A percentile compares a stretch with the other conserved stretches of the same genome.
Evolutionary conservation across 2,797 vertebrate species (phyloP).

Genomic region (Gobionotothen gibberifrons): DNA sequence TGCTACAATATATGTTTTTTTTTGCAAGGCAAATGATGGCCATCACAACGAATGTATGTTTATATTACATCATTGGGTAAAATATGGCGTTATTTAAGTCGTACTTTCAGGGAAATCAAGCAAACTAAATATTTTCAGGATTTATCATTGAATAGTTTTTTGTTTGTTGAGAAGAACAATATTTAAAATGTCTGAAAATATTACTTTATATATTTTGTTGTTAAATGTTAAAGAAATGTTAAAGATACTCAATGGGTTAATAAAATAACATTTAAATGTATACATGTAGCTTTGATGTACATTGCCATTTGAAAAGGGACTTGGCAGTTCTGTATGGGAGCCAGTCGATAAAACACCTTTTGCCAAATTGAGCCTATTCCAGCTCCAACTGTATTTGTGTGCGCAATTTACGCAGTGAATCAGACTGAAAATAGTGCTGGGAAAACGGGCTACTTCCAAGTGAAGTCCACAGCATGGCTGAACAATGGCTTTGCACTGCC

Average conservation of each 20-base stretch:
- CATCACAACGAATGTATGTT: not conserved
- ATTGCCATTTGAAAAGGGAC: not conserved
- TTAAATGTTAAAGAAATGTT: not conserved
- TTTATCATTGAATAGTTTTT: no score
- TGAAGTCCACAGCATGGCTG: conserved; percentile 19
- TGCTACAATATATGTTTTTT: no score
- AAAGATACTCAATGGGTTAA: not conserved
- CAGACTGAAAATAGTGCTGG: not conserved
- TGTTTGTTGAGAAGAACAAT: not conserved
- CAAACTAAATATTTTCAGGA: no score
- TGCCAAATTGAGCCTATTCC: not conserved
- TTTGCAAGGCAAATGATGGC: not conserved
- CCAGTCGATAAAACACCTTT: not conserved
- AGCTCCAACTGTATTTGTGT: conserved; percentile 11
- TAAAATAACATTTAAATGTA: not conserved
- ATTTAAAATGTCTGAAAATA: not conserved
- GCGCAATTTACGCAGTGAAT: conserved; percentile 69
- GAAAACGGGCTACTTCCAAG: not conserved
- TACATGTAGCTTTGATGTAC: not conserved
- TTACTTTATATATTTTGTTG: not conserved
- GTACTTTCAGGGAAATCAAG: not conserved
- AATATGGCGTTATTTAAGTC: not conserved
- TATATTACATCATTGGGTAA: not conserved
- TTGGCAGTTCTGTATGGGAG: not conserved
- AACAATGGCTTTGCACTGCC: conserved; percentile 40